These are phyloP conservation scores for Oreotrochilus melanogaster DNA, from an alignment of 2,113 vertebrate genomes.

Conservation along the genomic window DNA sequence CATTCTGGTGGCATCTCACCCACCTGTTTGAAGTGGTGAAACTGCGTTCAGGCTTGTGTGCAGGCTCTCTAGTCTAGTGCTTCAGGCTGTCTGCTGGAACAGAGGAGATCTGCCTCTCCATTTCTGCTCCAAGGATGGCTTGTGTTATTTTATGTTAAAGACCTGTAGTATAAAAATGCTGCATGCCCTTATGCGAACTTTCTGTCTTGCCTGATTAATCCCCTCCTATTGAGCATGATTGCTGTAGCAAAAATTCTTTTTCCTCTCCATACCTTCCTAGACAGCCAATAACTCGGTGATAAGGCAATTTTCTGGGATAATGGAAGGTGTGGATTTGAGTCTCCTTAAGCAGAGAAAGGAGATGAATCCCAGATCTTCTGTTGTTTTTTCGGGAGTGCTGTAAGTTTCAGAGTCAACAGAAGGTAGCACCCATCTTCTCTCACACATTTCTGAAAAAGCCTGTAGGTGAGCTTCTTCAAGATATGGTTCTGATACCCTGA, in stretches of 20 bases:
- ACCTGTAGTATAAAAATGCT: neutral
- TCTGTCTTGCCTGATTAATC: neutral
- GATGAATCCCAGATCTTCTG: neutral
- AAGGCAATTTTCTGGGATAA: neutral
- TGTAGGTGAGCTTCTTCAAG: neutral
- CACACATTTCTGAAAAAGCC: neutral
- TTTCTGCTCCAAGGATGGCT: neutral
- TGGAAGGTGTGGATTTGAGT: neutral
- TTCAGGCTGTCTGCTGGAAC: conserved; percentile 16
- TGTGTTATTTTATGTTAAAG: neutral
- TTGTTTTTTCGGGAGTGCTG: neutral
- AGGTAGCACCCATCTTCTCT: neutral
- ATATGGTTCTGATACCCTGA: neutral
- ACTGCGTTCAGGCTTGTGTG: neutral
- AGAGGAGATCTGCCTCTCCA: neutral
- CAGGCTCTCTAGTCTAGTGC: conserved; percentile 1
- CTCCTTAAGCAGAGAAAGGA: neutral
- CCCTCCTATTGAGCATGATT: neutral
- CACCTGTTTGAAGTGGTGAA: conserved; percentile 43
- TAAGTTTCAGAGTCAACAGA: neutral
- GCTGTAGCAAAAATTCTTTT: neutral
- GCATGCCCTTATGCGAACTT: neutral
- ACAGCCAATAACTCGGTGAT: neutral
- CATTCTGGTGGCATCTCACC: conserved; percentile 35
- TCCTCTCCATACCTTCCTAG: neutral